A percentile compares a stretch with the other conserved stretches of the same genome.
Conservation (phyloP, 2,113 vertebrate species). For the Manacus vitellinus region DNA sequence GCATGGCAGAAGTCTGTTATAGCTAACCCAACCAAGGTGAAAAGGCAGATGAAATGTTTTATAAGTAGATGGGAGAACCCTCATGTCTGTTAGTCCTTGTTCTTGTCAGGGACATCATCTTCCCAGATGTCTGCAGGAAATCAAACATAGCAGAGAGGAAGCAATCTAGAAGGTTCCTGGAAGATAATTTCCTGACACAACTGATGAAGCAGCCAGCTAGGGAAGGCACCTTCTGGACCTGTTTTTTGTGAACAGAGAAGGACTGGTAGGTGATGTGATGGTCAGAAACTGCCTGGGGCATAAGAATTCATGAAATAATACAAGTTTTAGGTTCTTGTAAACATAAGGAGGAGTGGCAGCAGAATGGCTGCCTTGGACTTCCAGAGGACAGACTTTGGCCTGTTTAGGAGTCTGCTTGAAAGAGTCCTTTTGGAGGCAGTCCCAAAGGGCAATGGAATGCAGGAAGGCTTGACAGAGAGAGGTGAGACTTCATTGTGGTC, state of each 20-base stretch:
- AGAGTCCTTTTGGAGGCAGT: background rate
- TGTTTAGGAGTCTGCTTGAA: background rate
- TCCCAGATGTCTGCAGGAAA: background rate
- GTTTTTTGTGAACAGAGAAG: background rate
- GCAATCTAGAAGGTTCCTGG: background rate
- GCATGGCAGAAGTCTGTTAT: background rate
- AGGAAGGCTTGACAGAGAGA: background rate
- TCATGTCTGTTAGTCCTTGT: background rate
- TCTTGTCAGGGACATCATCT: background rate
- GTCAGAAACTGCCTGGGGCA: background rate
- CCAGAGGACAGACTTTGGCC: background rate
- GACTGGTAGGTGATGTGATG: background rate
- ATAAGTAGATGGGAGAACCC: background rate
- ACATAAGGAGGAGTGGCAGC: background rate
- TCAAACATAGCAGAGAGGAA: no score
- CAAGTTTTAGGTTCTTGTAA: background rate
- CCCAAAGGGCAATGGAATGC: background rate
- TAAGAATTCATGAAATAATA: background rate
- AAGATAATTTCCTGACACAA: background rate
- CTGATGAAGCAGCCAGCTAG: background rate
- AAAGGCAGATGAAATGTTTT: background rate
- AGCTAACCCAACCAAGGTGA: background rate
- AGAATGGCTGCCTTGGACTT: background rate
- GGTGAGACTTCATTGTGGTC: background rate
- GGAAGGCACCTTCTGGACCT: background rate